phyloP scores from a whole-genome alignment of 2,113 vertebrate genomes.

The Petrocephalus microphthalmus region DNA sequence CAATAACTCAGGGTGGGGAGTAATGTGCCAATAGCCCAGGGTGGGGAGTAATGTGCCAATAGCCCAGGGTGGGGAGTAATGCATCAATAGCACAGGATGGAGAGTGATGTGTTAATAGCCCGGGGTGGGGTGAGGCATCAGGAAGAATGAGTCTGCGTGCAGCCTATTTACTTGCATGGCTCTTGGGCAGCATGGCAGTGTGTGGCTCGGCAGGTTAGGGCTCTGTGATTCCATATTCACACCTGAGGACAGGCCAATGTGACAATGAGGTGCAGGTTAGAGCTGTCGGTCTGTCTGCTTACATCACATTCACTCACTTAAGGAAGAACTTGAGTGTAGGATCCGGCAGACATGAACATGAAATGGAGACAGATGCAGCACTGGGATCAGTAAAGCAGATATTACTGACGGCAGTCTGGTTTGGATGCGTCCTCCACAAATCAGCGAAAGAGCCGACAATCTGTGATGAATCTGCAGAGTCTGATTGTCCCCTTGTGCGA shows the following conservation, averaged over 20 bases:
- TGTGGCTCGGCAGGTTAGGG: not conserved
- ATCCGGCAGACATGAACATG: not conserved
- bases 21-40: too few relatives aligned
- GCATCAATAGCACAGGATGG: too few relatives aligned
- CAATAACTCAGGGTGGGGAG: too few relatives aligned
- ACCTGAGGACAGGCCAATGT: not conserved
- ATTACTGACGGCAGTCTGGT: not conserved
- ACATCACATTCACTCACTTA: not conserved
- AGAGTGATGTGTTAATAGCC: too few relatives aligned
- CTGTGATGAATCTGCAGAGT: not conserved
- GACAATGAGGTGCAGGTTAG: not conserved
- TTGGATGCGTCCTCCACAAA: not conserved
- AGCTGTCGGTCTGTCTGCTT: not conserved
- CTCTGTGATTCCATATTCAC: not conserved
- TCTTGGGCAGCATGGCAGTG: not conserved
- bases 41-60: too few relatives aligned
- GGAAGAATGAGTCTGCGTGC: not conserved
- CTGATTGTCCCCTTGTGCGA: not conserved
- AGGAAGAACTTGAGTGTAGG: not conserved
- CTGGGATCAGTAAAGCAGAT: not conserved
- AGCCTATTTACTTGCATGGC: not conserved
- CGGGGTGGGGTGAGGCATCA: not conserved
- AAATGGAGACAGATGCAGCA: not conserved
- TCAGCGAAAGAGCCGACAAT: not conserved
- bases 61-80: too few relatives aligned